Evolutionary conservation across 2,113 vertebrate genomes (phyloP).

Genomic region (Hyperopisus bebe): DNA sequence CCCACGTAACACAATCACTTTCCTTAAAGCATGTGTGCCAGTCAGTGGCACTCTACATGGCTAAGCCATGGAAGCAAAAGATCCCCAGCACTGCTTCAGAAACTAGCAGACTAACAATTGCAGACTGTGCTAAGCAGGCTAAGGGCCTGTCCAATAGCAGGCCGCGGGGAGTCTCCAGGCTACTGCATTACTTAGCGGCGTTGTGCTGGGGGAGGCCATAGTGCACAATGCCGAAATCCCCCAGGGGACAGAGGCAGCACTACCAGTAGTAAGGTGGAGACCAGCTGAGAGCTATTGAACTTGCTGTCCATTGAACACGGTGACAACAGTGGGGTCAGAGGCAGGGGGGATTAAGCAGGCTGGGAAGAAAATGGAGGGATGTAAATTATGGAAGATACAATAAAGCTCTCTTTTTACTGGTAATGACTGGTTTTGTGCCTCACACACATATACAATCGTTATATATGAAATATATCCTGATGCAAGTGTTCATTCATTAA

Average conservation of each 20-base stretch:
- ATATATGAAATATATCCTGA: neutral
- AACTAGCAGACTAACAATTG: neutral
- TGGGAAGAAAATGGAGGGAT: neutral
- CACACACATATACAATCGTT: neutral
- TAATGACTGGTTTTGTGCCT: constrained; percentile 14
- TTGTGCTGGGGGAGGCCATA: neutral
- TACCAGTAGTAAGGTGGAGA: neutral
- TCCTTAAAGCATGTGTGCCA: neutral
- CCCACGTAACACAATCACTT: neutral
- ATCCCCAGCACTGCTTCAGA: neutral
- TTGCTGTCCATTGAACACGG: constrained; percentile 12
- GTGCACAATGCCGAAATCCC: neutral
- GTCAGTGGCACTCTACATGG: neutral
- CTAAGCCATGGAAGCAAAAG: neutral
- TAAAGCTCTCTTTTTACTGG: neutral
- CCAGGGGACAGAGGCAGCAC: neutral
- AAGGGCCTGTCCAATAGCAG: neutral
- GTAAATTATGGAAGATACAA: neutral
- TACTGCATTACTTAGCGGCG: neutral
- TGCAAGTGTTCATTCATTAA: neutral
- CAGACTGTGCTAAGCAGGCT: neutral
- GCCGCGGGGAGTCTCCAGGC: neutral
- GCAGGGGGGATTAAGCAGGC: constrained; percentile 1
- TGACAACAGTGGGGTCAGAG: constrained; percentile 17
- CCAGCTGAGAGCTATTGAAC: constrained; percentile 24